These are phyloP conservation scores for Lacerta agilis DNA, from an alignment of 2,797 vertebrate genomes.

Conservation along the genomic window DNA sequence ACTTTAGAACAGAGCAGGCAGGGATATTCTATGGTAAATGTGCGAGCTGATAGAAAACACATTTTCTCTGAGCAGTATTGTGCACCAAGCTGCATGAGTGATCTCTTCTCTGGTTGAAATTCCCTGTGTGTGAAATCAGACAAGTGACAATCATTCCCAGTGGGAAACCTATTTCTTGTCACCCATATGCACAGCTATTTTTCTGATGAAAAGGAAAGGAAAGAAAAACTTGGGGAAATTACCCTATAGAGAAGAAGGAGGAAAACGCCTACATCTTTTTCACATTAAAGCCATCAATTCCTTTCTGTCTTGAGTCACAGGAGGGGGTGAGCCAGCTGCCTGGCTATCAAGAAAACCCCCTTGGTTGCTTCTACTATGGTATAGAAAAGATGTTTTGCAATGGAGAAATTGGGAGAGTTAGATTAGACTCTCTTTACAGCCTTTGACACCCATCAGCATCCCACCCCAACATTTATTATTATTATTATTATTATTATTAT, in stretches of 20 bases:
- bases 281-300: background rate
- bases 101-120: background rate
- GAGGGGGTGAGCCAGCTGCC: background rate
- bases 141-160: slow-evolving; percentile 31
- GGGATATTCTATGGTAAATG: background rate
- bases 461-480: too few species aligned
- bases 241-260: background rate
- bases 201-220: background rate
- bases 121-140: slow-evolving; percentile 13
- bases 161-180: slow-evolving; percentile 10
- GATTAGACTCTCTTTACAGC: background rate
- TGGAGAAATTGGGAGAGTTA: background rate
- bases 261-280: background rate
- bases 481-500: too few species aligned
- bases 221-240: background rate
- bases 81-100: background rate
- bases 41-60: background rate
- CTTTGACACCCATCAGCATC: background rate
- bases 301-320: background rate
- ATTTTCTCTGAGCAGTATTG: background rate
- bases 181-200: slow-evolving; percentile 14
- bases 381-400: background rate
- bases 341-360: background rate
- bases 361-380: background rate
- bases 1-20: background rate